Evolutionary conservation across 2,797 vertebrate genomes (phyloP).

Genomic region (Fringilla coelebs): DNA sequence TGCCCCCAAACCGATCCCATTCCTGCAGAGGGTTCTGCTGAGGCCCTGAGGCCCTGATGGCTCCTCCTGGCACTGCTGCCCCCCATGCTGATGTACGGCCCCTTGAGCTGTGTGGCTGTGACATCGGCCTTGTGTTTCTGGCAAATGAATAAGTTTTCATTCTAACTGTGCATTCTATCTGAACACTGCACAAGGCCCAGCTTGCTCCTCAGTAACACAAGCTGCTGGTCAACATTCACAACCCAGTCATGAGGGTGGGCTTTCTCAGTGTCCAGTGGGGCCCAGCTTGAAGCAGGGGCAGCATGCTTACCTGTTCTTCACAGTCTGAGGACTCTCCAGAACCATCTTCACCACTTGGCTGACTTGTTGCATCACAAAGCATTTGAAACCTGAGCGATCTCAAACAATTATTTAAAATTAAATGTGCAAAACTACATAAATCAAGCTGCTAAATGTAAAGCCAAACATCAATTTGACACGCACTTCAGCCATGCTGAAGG

Average conservation of each 20-base stretch:
- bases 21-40: not conserved
- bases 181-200: not conserved
- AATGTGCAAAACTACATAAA: not conserved
- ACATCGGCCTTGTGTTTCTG: not conserved
- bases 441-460: not conserved
- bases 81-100: rapidly evolving
- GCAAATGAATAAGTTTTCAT: not conserved
- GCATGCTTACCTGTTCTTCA: not conserved
- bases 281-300: not conserved
- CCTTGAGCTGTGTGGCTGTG: not conserved
- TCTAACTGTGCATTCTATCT: not conserved
- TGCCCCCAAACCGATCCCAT: too few relatives aligned
- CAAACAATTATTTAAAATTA: not conserved
- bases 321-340: not conserved
- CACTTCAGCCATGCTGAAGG: not conserved
- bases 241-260: not conserved
- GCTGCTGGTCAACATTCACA: not conserved
- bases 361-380: not conserved
- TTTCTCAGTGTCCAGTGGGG: not conserved
- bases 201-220: not conserved
- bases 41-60: not conserved
- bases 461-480: not conserved
- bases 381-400: not conserved
- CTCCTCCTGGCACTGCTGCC: too few relatives aligned
- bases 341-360: not conserved